A percentile compares a stretch with the other conserved stretches of the same genome.
These are phyloP conservation scores for Drosophila bipectinata DNA, from an alignment of 1,140 invertebrate genomes.

Conservation along the genomic window DNA sequence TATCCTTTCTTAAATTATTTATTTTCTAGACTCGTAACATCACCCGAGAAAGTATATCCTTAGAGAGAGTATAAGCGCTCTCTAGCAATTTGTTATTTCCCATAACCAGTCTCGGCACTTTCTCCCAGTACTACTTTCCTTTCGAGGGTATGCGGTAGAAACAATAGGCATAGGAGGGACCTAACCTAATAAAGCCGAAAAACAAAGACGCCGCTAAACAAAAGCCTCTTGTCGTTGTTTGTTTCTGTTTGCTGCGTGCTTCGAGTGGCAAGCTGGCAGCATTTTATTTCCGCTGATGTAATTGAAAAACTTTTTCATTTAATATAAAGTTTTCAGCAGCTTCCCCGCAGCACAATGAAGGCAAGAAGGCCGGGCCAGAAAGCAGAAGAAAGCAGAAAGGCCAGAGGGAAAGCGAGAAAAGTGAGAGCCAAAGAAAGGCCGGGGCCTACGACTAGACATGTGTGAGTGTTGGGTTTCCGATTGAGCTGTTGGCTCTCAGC, in stretches of 20 bases:
- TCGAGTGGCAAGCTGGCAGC: slow-evolving; percentile 80
- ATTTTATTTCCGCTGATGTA: slow-evolving; percentile 83
- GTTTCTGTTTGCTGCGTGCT: slow-evolving; percentile 58
- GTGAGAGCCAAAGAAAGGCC: slow-evolving; percentile 49
- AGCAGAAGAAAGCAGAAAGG: slow-evolving; percentile 14
- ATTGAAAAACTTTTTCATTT: slow-evolving; percentile 84
- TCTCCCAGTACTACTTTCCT: slow-evolving; percentile 3
- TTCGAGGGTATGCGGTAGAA: slow-evolving; percentile 10
- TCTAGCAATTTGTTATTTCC: neutral
- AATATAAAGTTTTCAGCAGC: slow-evolving; percentile 83
- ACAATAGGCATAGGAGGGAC: slow-evolving; percentile 38
- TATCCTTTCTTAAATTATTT: neutral
- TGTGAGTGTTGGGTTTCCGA: slow-evolving; percentile 49
- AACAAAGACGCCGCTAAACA: slow-evolving; percentile 76
- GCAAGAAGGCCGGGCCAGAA: slow-evolving; percentile 12
- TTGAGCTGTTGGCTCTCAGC: slow-evolving; percentile 66
- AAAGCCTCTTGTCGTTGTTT: slow-evolving; percentile 60
- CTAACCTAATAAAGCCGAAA: slow-evolving; percentile 82
- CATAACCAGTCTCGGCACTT: neutral
- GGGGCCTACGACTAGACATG: slow-evolving; percentile 55
- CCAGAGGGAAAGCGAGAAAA: slow-evolving; percentile 26
- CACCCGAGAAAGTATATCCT: neutral
- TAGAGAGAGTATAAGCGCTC: neutral
- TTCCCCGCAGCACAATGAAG: slow-evolving; percentile 47
- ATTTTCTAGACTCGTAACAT: too few relatives aligned